A percentile compares a stretch with the other conserved stretches of the same genome.
phyloP scores from a whole-genome alignment of 2,888 invertebrate species.

The Ceramica pisi region DNA sequence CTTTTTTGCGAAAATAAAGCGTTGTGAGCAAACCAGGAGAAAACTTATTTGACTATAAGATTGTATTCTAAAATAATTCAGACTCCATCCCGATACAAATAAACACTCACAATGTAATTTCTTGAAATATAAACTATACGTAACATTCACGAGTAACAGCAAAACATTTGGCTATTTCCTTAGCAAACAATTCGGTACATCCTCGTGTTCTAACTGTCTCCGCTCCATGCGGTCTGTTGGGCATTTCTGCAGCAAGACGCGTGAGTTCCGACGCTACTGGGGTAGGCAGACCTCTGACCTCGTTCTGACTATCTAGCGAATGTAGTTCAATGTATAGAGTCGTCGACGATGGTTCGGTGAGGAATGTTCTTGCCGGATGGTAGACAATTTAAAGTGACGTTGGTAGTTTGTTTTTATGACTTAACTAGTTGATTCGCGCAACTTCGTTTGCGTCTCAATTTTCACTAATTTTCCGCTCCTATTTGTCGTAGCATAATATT shows the following conservation, averaged over 20 bases:
- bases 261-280: constrained; percentile 14
- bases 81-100: neutral
- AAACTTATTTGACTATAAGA: no score
- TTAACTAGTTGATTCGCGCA: no score
- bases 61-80: no score
- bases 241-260: constrained; percentile 44
- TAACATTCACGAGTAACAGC: neutral
- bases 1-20: no score
- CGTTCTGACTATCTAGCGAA: constrained; percentile 18
- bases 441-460: no score
- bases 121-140: neutral
- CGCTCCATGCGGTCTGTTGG: constrained; percentile 24
- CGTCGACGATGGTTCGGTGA: neutral
- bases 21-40: no score
- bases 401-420: neutral
- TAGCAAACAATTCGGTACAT: constrained; percentile 13
- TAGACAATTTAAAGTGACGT: neutral
- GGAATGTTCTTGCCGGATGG: constrained; percentile 7
- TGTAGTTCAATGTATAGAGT: constrained; percentile 13
- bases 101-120: neutral
- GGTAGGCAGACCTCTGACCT: constrained; percentile 32
- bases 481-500: no score
- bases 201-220: constrained; percentile 28
- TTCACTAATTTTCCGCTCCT: no score
- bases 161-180: constrained; percentile 1